phyloP scores from a whole-genome alignment of 2,888 invertebrate genomes.

The Cryptocephalus primarius region DNA sequence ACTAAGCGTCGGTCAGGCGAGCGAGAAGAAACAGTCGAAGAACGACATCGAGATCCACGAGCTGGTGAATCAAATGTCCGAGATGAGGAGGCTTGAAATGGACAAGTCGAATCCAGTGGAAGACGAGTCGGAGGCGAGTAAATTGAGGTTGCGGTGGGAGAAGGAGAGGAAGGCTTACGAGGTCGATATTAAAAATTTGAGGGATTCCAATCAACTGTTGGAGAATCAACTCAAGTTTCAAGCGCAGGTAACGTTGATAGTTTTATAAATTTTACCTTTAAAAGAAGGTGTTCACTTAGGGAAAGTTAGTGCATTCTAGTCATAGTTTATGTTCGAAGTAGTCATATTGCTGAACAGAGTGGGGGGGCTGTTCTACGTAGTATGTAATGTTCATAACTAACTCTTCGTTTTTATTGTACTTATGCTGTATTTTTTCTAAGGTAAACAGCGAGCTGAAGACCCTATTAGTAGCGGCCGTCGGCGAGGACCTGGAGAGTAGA shows the following conservation, averaged over 20 bases:
- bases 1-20: constrained; percentile 7
- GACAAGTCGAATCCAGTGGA: constrained; percentile 39
- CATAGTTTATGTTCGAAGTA: no score
- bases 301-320: no score
- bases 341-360: not conserved
- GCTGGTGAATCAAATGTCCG: constrained; percentile 60
- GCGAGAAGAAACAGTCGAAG: constrained; percentile 28
- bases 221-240: constrained; percentile 79
- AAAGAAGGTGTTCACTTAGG: not conserved
- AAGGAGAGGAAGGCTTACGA: constrained; percentile 45
- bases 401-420: not conserved
- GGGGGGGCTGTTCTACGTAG: not conserved
- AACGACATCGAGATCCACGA: constrained; percentile 44
- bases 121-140: constrained; percentile 17
- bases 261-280: constrained; percentile 1
- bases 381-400: not conserved
- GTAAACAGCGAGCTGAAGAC: constrained; percentile 89
- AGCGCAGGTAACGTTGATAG: constrained; percentile 46
- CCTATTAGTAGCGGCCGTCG: constrained; percentile 86
- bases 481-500: constrained; percentile 82
- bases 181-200: constrained; percentile 49
- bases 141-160: constrained; percentile 29
- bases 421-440: constrained; percentile 32
- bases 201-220: constrained; percentile 58
- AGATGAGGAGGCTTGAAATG: constrained; percentile 53